A percentile compares a stretch with the other conserved stretches of the same genome.
Evolutionary conservation across 2,888 invertebrate genomes (phyloP).

Genomic region (Ceraclea dissimilis): DNA sequence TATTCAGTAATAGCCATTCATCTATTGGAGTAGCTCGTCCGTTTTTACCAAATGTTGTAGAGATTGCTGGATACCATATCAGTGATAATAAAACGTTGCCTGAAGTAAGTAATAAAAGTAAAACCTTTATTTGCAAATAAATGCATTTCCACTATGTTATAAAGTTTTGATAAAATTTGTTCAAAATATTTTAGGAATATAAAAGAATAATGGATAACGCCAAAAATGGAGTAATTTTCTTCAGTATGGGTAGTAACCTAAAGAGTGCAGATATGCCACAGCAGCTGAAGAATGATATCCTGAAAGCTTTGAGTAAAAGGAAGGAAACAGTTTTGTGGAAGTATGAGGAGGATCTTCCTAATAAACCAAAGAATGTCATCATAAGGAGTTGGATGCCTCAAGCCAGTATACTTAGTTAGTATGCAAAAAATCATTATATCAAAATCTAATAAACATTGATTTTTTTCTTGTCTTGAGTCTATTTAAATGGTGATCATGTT

Average conservation of each 20-base stretch:
- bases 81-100: slow-evolving; percentile 19
- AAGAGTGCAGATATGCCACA: slow-evolving; percentile 35
- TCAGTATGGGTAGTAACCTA: slow-evolving; percentile 44
- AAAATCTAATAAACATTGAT: no score
- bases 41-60: slow-evolving; percentile 24
- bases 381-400: slow-evolving; percentile 41
- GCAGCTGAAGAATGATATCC: slow-evolving; percentile 31
- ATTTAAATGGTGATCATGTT: no score
- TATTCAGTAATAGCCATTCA: slow-evolving; percentile 25
- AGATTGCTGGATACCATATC: slow-evolving; percentile 27
- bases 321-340: slow-evolving; percentile 46
- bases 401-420: slow-evolving; percentile 36
- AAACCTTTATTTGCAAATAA: no score
- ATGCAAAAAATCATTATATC: slow-evolving; percentile 12
- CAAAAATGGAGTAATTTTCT: slow-evolving; percentile 42
- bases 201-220: slow-evolving; percentile 38
- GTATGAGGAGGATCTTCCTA: slow-evolving; percentile 34
- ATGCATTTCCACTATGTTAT: no score
- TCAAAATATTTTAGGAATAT: slow-evolving; percentile 31
- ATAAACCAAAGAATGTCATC: slow-evolving; percentile 38
- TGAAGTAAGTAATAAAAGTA: slow-evolving; percentile 12
- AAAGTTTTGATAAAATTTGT: no score
- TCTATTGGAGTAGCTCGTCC: slow-evolving; percentile 22
- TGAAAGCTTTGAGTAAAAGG: slow-evolving; percentile 37
- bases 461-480: no score